phyloP scores from a whole-genome alignment of 2,113 vertebrate species.

The Passer montanus region DNA sequence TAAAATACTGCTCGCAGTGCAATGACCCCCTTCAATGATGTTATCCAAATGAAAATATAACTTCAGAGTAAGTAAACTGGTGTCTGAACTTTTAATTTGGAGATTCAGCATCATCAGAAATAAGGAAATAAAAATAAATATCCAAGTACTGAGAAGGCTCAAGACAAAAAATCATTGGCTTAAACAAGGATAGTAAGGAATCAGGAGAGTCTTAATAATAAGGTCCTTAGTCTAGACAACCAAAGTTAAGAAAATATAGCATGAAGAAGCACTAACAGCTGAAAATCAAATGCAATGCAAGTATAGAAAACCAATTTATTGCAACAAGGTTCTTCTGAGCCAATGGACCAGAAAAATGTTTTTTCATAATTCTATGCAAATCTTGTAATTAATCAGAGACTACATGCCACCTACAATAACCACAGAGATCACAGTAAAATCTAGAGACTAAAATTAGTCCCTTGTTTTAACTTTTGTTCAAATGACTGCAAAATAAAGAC shows the following conservation, averaged over 20 bases:
- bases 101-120: not conserved
- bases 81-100: not conserved
- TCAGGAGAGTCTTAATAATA: not conserved
- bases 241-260: not conserved
- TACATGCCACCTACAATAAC: not conserved
- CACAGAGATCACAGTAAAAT: not conserved
- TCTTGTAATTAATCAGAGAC: not conserved
- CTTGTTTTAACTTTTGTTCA: not conserved
- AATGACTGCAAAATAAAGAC: not conserved
- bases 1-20: not conserved
- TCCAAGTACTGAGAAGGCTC: not conserved
- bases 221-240: not conserved
- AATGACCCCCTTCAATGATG: not conserved
- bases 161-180: not conserved
- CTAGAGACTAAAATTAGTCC: not conserved
- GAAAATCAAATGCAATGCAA: not conserved
- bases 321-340: not conserved
- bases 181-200: not conserved
- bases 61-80: not conserved
- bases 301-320: not conserved
- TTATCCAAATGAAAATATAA: not conserved
- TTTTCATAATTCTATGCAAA: not conserved
- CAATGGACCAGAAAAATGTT: not conserved
- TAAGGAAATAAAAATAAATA: not conserved
- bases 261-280: not conserved